Conservation (phyloP, 2,888 invertebrate genomes). For the Trissoscelio sp. region DNA sequence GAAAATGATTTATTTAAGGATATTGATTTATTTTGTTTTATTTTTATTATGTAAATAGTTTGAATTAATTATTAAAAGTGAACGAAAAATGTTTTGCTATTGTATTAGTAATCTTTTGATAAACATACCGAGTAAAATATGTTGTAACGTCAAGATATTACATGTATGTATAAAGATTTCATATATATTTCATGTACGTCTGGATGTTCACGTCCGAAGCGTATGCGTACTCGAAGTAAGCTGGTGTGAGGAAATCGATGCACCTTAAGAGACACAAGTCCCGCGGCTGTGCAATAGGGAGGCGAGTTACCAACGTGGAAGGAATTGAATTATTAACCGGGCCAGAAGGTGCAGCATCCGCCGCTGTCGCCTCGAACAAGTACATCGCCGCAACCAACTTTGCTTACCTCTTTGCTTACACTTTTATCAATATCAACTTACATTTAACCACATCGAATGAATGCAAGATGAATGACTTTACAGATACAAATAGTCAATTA, state of each 20-base stretch:
- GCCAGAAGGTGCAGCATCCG: conserved; percentile 81
- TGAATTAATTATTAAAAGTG: too few species aligned
- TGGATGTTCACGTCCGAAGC: conserved; percentile 80
- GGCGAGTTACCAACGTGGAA: conserved; percentile 78
- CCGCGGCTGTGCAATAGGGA: conserved; percentile 70
- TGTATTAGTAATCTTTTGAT: too few species aligned
- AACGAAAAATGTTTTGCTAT: too few species aligned
- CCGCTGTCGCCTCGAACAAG: conserved; percentile 21
- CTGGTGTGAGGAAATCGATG: conserved; percentile 81
- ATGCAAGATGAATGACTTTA: neutral
- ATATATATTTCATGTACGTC: conserved; percentile 78
- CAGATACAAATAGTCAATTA: conserved; percentile 18
- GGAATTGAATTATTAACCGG: conserved; percentile 83
- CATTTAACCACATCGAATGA: neutral
- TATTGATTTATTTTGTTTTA: too few species aligned
- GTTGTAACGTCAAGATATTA: too few species aligned
- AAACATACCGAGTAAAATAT: too few species aligned
- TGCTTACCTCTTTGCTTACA: conserved; percentile 16
- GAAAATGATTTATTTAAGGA: too few species aligned
- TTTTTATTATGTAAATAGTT: too few species aligned
- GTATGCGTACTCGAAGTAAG: conserved; percentile 72
- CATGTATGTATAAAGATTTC: too few species aligned
- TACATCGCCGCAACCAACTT: conserved; percentile 27
- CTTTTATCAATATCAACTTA: conserved; percentile 28
- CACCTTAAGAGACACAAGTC: conserved; percentile 79